Conservation (phyloP, 2,797 vertebrate genomes). For the Emys orbicularis region DNA sequence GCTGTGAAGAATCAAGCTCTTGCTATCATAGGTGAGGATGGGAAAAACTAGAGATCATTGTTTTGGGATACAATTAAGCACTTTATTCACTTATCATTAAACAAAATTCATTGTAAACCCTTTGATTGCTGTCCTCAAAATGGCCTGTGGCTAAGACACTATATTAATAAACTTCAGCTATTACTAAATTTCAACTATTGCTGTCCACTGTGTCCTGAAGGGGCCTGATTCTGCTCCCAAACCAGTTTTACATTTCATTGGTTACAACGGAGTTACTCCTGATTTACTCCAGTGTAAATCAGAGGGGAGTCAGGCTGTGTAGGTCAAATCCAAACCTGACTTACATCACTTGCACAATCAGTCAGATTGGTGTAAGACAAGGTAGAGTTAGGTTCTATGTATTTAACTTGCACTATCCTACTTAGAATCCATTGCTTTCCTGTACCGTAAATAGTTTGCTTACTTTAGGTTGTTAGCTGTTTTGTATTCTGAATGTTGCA, state of each 20-base stretch:
- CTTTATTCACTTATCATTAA: neutral
- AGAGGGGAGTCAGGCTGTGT: neutral
- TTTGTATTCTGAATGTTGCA: neutral
- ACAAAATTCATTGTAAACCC: neutral
- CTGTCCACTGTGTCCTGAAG: neutral
- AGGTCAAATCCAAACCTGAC: neutral
- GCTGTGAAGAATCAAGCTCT: neutral
- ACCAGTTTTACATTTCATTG: neutral
- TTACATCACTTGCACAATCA: neutral
- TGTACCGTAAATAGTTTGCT: neutral
- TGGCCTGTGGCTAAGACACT: neutral
- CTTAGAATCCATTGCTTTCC: neutral
- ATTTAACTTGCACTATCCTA: neutral
- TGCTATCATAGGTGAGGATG: rapidly evolving
- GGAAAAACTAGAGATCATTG: neutral
- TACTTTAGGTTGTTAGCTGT: neutral
- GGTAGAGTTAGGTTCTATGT: neutral
- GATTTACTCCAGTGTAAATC: neutral
- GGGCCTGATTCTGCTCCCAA: neutral
- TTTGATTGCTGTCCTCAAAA: neutral
- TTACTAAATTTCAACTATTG: neutral
- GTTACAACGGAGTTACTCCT: neutral
- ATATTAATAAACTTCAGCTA: neutral
- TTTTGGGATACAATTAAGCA: neutral
- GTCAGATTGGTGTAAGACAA: rapidly evolving